Evolutionary conservation across 1,140 invertebrate species (phyloP), one percentile per base, ranked within the genome.

Genomic region (Maconellicoccus hirsutus): DNA sequence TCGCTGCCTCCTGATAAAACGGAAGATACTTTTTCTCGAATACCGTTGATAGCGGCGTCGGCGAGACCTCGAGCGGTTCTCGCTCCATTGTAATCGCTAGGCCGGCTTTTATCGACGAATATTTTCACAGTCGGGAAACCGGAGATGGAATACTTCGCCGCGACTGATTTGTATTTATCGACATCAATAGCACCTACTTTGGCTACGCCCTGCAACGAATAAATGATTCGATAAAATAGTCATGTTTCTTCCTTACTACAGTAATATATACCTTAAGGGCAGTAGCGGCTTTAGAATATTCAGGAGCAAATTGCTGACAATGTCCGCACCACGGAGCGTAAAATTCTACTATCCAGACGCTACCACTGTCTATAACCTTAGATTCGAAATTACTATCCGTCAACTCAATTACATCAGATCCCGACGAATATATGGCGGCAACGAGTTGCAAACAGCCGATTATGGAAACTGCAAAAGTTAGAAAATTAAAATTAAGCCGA

Each of bases 121-220:
- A 99, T 89, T 81, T 98, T 99, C 72, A 99, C 90, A 0, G 96
- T 98, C 21, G 97, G 97, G 79, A 98, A 98, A 71, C 97, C 95
- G 76, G 84, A 81, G 59, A 99, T 87, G 70, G 87, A 87, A 83
- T 88, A 98, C 77, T 89, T 87, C 23, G 85, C 82, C 23, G 86
- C 89, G 16, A 98, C 78, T 19, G 89, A 87, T 76, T 90, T 89
- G 77, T 98, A 89, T 25, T 92, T 86, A 80, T 98, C 94, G 19
- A 89, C 91, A 84, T 98, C 89, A 0, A 98, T 87, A 8, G 91
- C 93, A 59, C 93, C 96, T 63, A 98, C 90, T 86, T 98, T 98
- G 0, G 92, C 87, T 21, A 98, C 82, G 72, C 95, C 96, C 87
- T 92, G 74, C 61, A 81, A 81, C 29, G 29, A 6, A 12, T 33